Percentiles rank a stretch among this genome's conserved stretches.
Conservation (phyloP, 2,797 vertebrate genomes). For the Oceanodroma leucorhoa region DNA sequence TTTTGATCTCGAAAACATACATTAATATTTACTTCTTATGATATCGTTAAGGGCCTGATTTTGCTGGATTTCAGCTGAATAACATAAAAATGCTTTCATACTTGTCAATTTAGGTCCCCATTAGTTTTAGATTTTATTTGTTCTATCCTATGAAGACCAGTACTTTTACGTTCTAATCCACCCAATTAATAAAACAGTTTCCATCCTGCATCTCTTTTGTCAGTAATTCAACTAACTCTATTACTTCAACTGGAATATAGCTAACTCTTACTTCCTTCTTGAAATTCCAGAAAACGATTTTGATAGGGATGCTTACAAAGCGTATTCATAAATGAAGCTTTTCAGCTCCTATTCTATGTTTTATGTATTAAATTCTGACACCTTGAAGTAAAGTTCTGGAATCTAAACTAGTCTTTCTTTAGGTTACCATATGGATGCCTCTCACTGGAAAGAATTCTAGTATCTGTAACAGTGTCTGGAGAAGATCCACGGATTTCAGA, state of each 20-base stretch:
- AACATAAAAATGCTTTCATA: neutral
- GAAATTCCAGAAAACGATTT: neutral
- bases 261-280: neutral
- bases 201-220: neutral
- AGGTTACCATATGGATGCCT: neutral
- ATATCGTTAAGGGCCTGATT: neutral
- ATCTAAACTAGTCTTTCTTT: neutral
- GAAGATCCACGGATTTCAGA: neutral
- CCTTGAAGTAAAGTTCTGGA: neutral
- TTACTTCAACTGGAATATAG: neutral
- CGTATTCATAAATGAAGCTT: neutral
- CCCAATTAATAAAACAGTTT: neutral
- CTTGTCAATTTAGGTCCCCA: neutral
- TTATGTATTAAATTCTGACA: neutral
- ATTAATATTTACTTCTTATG: neutral
- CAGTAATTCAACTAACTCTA: neutral
- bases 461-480: neutral
- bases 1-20: neutral
- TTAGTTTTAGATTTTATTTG: neutral
- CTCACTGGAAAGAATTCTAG: neutral
- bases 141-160: neutral
- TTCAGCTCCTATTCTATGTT: neutral
- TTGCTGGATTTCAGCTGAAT: neutral
- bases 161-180: neutral
- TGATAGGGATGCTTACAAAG: neutral